Evolutionary conservation across 2,113 vertebrate species (phyloP).

Genomic region (Spheniscus mendiculus): DNA sequence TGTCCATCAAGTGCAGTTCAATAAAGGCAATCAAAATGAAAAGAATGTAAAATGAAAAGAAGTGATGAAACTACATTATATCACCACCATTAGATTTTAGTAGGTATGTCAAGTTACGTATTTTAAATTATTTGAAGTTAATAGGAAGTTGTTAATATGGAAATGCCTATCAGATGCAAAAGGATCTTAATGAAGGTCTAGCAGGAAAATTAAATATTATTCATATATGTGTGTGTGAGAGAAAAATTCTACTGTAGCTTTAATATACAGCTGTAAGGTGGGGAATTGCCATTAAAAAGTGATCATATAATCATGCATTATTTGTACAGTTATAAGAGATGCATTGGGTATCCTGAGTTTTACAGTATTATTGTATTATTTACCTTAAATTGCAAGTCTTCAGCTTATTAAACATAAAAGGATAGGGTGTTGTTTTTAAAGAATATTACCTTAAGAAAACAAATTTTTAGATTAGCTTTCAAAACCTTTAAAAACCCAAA

Average conservation of each 20-base stretch:
- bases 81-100: not conserved
- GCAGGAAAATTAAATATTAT: constrained; percentile 21
- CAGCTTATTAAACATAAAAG: constrained; percentile 14
- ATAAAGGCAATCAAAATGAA: not conserved
- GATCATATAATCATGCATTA: constrained; percentile 27
- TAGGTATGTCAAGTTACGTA: not conserved
- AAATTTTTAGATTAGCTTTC: not conserved
- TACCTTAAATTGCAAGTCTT: constrained; percentile 21
- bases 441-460: not conserved
- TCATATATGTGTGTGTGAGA: not conserved
- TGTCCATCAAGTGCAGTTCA: not conserved
- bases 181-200: not conserved
- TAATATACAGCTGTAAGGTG: not conserved
- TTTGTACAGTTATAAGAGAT: constrained; percentile 23
- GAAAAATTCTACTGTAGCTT: not conserved
- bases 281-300: constrained; percentile 18
- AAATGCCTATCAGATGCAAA: not conserved
- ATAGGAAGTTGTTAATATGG: not conserved
- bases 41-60: not conserved
- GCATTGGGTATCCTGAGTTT: not conserved
- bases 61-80: not conserved
- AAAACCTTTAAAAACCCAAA: constrained; percentile 5
- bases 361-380: constrained; percentile 12
- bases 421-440: not conserved
- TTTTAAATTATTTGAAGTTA: constrained; percentile 5